A percentile compares a stretch with the other conserved stretches of the same genome.
Conservation (phyloP, 2,888 invertebrate genomes). For the Archaeoteleia sp. region DNA sequence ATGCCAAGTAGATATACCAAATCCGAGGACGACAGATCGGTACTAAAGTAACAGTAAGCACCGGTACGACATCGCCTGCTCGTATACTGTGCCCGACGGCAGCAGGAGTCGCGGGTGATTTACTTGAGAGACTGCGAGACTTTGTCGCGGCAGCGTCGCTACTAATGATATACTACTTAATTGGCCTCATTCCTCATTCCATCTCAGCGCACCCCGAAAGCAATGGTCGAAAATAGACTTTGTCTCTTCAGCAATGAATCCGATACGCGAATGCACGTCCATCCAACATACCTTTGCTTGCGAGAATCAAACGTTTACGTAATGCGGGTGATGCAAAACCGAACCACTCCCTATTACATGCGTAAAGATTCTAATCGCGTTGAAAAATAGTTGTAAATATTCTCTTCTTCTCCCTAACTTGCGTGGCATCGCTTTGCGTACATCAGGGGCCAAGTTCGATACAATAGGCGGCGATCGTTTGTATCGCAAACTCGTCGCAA, state of each 20-base stretch:
- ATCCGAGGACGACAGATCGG: constrained; percentile 30
- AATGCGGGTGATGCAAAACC: no score
- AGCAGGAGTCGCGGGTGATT: constrained; percentile 64
- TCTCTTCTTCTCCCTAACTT: constrained; percentile 13
- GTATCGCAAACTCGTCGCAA: constrained; percentile 56
- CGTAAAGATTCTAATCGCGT: constrained; percentile 21
- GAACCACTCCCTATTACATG: not conserved
- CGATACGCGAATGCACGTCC: constrained; percentile 35
- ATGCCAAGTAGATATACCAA: constrained; percentile 47
- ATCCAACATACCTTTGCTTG: not conserved
- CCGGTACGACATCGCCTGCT: constrained; percentile 20
- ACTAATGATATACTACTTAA: constrained; percentile 72
- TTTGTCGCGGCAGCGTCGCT: constrained; percentile 65
- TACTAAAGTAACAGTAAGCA: constrained; percentile 24
- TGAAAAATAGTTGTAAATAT: constrained; percentile 30
- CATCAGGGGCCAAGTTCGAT: constrained; percentile 55
- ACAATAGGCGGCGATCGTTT: constrained; percentile 69
- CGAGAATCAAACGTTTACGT: no score
- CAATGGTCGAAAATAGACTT: constrained; percentile 63
- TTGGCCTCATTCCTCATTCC: constrained; percentile 71
- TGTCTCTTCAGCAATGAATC: constrained; percentile 42
- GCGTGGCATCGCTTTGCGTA: constrained; percentile 27
- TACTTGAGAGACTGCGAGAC: constrained; percentile 64
- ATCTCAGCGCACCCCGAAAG: constrained; percentile 55
- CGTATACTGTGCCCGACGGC: constrained; percentile 42